Conservation (phyloP, 1,140 invertebrate genomes). For the Bombus vancouverensis region DNA sequence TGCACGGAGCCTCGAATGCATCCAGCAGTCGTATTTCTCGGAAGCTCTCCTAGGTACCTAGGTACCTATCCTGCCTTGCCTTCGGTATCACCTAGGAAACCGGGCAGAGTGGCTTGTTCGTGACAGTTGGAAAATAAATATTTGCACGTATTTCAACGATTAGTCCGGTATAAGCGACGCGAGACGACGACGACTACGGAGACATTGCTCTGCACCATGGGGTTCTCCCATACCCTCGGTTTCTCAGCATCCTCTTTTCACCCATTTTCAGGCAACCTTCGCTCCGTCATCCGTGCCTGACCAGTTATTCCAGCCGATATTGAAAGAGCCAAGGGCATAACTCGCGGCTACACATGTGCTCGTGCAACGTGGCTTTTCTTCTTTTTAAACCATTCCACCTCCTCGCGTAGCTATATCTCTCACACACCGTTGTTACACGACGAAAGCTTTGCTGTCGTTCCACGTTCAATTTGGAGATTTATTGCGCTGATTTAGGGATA, state of each 20-base stretch:
- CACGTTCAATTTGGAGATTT: constrained; percentile 37
- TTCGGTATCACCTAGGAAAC: constrained; percentile 22
- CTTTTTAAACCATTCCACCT: background rate
- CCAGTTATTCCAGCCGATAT: constrained; percentile 42
- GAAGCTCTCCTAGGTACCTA: constrained; percentile 56
- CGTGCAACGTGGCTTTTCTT: constrained; percentile 14
- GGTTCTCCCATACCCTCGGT: constrained; percentile 33
- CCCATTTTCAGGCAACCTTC: background rate
- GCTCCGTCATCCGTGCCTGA: background rate
- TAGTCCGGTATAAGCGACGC: constrained; percentile 68
- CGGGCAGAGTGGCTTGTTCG: constrained; percentile 58
- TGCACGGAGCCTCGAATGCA: constrained; percentile 45
- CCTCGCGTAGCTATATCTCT: background rate
- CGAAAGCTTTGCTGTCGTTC: constrained; percentile 19
- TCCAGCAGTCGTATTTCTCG: constrained; percentile 63
- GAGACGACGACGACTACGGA: constrained; percentile 62
- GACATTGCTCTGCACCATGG: constrained; percentile 5
- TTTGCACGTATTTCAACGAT: constrained; percentile 74
- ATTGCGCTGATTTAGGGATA: constrained; percentile 33
- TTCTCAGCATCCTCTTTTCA: background rate
- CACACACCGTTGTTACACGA: background rate
- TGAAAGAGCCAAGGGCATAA: constrained; percentile 18
- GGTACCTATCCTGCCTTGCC: constrained; percentile 38
- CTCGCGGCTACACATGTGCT: constrained; percentile 27
- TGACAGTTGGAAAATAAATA: constrained; percentile 74